A percentile compares a stretch with the other conserved stretches of the same genome.
phyloP scores from a whole-genome alignment of 2,797 vertebrate species.

The Poecilia wingei region DNA sequence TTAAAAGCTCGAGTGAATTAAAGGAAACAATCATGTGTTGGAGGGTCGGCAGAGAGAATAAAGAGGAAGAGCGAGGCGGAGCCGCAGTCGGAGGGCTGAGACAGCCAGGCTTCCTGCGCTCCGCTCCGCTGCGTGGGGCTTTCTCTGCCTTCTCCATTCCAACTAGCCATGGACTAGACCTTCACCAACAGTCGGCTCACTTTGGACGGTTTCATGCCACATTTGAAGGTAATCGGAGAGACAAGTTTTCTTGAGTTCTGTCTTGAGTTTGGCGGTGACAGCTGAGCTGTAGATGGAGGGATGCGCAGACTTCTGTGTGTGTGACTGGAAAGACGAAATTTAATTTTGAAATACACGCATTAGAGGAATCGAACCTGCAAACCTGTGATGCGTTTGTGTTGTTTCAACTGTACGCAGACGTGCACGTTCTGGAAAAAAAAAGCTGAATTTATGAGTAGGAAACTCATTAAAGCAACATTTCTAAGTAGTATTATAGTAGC shows the following conservation, averaged over 20 bases:
- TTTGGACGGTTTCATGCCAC: conserved; percentile 1
- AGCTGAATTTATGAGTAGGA: too few relatives aligned
- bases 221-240: conserved; percentile 51
- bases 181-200: neutral
- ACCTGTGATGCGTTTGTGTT: neutral
- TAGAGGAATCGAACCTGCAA: neutral
- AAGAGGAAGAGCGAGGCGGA: conserved; percentile 55
- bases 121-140: conserved; percentile 25
- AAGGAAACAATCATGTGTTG: neutral
- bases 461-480: neutral
- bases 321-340: neutral
- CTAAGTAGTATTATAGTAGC: neutral
- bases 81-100: conserved; percentile 33
- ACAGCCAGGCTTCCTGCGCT: conserved; percentile 49
- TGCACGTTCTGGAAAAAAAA: neutral
- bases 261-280: neutral
- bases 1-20: neutral
- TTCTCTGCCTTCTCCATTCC: conserved; percentile 21
- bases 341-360: too few relatives aligned
- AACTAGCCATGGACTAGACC: conserved; percentile 43
- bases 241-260: neutral
- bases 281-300: neutral
- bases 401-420: neutral
- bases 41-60: conserved; percentile 9
- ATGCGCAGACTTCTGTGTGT: neutral